A percentile compares a stretch with the other conserved stretches of the same genome.
Conservation (phyloP, 2,113 vertebrate genomes). For the Salvator merianae region DNA sequence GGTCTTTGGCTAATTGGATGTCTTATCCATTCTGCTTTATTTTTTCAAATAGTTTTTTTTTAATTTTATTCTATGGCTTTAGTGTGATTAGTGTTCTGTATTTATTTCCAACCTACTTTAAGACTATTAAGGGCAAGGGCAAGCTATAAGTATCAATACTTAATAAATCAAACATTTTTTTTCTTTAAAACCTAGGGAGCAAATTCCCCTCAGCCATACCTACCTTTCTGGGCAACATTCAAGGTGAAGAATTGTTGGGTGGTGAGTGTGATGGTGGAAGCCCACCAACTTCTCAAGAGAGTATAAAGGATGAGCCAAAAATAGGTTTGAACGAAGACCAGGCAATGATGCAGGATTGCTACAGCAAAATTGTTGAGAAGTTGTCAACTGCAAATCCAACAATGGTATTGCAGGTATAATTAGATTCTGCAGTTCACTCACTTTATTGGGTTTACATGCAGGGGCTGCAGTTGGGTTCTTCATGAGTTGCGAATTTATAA, state of each 20-base stretch:
- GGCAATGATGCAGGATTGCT: slow-evolving; percentile 99
- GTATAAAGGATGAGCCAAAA: slow-evolving; percentile 82
- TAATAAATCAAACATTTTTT: background rate
- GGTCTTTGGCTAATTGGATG: too few relatives aligned
- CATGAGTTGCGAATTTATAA: accelerated
- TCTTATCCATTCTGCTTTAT: too few relatives aligned
- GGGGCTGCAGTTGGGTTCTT: accelerated
- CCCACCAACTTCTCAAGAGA: slow-evolving; percentile 83
- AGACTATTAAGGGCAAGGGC: too few relatives aligned
- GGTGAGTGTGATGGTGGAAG: slow-evolving; percentile 85
- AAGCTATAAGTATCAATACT: too few relatives aligned
- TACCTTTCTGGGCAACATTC: slow-evolving; percentile 92
- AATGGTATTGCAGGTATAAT: slow-evolving; percentile 94
- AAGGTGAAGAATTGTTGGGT: slow-evolving; percentile 85
- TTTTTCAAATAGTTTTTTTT: too few relatives aligned
- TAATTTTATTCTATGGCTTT: too few relatives aligned
- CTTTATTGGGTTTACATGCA: background rate
- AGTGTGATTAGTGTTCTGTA: too few relatives aligned
- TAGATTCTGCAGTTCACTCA: background rate
- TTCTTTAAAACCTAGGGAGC: slow-evolving; percentile 76
- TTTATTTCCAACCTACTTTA: too few relatives aligned
- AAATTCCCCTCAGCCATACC: slow-evolving; percentile 92
- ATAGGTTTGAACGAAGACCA: slow-evolving; percentile 93
- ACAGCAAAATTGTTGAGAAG: slow-evolving; percentile 98
- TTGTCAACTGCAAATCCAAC: slow-evolving; percentile 93